Evolutionary conservation across 2,797 vertebrate species (phyloP).

Genomic region (Acanthiza pusilla): DNA sequence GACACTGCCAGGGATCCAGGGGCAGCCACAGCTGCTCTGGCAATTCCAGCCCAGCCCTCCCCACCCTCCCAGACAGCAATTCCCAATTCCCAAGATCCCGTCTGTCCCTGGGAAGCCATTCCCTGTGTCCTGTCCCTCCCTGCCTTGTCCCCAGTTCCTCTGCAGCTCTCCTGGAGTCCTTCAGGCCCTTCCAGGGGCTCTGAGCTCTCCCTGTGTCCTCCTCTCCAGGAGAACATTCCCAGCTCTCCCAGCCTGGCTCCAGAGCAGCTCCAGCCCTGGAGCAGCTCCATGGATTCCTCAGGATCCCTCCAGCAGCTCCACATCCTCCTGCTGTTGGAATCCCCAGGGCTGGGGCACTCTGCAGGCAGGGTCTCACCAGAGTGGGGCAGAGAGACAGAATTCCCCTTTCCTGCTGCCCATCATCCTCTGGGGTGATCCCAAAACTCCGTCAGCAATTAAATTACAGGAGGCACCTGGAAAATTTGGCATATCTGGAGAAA

Average conservation of each 20-base stretch:
- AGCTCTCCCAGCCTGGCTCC: neutral
- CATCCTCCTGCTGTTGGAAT: rapidly evolving
- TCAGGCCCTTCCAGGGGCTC: neutral
- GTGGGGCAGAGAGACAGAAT: neutral
- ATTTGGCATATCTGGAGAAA: neutral
- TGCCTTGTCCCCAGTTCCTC: neutral
- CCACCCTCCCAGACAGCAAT: neutral
- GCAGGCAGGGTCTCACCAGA: neutral
- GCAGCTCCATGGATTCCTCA: neutral
- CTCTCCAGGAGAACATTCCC: neutral
- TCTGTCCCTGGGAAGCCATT: neutral
- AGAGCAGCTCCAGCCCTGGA: neutral
- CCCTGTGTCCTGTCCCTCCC: neutral
- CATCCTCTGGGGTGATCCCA: neutral
- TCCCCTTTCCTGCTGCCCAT: too few species aligned
- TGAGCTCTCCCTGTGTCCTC: neutral
- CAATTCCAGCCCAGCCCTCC: neutral
- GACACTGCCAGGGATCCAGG: neutral
- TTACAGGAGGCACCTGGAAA: neutral
- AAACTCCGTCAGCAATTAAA: neutral
- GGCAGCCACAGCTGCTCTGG: neutral
- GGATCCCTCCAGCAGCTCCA: neutral
- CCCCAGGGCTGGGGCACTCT: neutral
- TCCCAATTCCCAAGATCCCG: neutral
- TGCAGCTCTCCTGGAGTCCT: neutral